Percentiles rank a stretch among this genome's conserved stretches.
Evolutionary conservation across 2,113 vertebrate species (phyloP).

Genomic region (Collichthys lucidus): DNA sequence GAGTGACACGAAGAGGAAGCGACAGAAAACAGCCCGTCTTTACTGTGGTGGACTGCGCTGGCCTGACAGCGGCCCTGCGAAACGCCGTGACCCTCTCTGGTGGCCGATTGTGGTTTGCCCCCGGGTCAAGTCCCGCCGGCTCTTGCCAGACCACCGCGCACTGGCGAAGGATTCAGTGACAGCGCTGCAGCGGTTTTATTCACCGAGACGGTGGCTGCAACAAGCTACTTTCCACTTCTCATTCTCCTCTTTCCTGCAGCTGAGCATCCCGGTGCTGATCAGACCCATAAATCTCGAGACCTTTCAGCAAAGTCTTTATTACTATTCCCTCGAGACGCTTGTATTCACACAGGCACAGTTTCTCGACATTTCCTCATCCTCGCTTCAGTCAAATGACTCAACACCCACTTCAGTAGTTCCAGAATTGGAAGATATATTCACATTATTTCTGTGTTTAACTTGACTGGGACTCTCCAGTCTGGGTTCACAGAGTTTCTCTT

Average conservation of each 20-base stretch:
- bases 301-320: conserved; percentile 66
- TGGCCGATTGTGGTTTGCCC: conserved; percentile 35
- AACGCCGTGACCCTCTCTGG: conserved; percentile 45
- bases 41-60: conserved; percentile 21
- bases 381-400: conserved; percentile 54
- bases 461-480: conserved; percentile 39
- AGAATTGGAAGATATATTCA: conserved; percentile 39
- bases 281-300: conserved; percentile 60
- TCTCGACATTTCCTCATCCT: conserved; percentile 50
- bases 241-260: conserved; percentile 29
- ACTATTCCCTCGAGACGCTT: not conserved
- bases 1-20: conserved; percentile 50
- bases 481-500: conserved; percentile 70
- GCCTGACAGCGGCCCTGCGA: conserved; percentile 55
- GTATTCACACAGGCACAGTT: conserved; percentile 31
- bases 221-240: conserved; percentile 24
- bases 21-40: conserved; percentile 23
- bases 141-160: conserved; percentile 42
- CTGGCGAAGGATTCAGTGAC: conserved; percentile 16
- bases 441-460: conserved; percentile 42
- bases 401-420: conserved; percentile 57
- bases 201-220: conserved; percentile 27
- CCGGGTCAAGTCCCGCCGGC: conserved; percentile 30
- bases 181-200: conserved; percentile 15
- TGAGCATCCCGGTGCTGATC: conserved; percentile 30